These are phyloP conservation scores for Cuniculus paca DNA, from an alignment of 2,797 vertebrate species.

Conservation along the genomic window DNA sequence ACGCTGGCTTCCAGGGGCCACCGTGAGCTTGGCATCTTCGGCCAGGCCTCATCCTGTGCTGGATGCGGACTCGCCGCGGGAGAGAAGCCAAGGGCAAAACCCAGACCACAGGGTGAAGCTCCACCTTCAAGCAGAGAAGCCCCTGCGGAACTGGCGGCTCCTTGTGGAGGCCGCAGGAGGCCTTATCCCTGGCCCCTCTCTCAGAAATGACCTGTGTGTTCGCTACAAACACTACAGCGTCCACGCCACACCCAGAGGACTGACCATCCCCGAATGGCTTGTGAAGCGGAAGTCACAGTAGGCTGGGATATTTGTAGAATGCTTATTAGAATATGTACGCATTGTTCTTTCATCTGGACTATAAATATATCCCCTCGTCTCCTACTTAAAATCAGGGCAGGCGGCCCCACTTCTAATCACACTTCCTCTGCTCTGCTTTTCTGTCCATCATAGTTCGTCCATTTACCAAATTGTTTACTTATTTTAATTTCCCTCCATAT, in stretches of 20 bases:
- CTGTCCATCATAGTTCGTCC: not conserved
- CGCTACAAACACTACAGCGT: not conserved
- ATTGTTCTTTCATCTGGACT: not conserved
- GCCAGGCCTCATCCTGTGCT: not conserved
- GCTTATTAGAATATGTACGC: not conserved
- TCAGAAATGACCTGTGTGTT: slow-evolving; percentile 9
- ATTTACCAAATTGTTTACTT: not conserved
- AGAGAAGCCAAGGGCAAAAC: not conserved
- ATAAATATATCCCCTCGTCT: not conserved
- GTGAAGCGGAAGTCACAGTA: slow-evolving; percentile 7
- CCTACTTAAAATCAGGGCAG: slow-evolving; percentile 3
- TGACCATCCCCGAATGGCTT: not conserved
- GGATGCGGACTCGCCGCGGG: not conserved
- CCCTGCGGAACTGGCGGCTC: not conserved
- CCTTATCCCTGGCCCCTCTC: not conserved
- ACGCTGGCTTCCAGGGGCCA: not conserved
- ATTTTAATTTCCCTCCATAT: not conserved
- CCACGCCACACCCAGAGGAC: not conserved
- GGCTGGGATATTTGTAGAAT: slow-evolving; percentile 1
- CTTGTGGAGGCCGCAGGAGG: not conserved
- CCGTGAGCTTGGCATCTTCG: not conserved
- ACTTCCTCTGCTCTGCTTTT: not conserved
- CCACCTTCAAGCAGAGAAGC: not conserved
- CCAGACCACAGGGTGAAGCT: not conserved
- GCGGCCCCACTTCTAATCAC: not conserved